These are phyloP conservation scores for Cotesia glomerata DNA, from an alignment of 1,140 invertebrate genomes.

Conservation along the genomic window DNA sequence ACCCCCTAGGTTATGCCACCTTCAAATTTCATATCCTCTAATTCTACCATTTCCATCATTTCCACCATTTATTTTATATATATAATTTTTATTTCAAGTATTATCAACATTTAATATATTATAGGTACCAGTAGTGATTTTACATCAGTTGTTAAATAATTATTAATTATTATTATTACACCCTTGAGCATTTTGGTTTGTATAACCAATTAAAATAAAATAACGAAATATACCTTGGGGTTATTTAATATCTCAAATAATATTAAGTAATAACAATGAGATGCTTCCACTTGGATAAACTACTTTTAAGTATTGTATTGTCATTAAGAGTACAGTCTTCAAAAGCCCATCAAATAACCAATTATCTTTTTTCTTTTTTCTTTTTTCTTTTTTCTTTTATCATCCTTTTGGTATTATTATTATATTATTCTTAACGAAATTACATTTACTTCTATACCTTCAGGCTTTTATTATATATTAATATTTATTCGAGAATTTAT, in stretches of 20 bases:
- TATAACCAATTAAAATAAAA: conserved; percentile 51
- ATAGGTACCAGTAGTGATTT: background rate
- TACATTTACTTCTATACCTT: too few relatives aligned
- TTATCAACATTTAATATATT: too few relatives aligned
- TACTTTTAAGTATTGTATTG: too few relatives aligned
- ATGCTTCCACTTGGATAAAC: background rate
- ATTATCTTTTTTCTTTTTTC: background rate
- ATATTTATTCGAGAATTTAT: too few relatives aligned
- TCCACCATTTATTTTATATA: conserved; percentile 14
- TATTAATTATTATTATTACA: background rate
- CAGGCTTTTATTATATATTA: too few relatives aligned
- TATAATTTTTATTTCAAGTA: background rate
- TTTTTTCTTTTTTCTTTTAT: background rate
- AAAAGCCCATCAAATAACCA: background rate
- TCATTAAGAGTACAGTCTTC: too few relatives aligned
- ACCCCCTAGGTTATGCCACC: conserved; percentile 9
- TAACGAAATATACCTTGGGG: conserved; percentile 18
- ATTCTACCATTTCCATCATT: conserved; percentile 29
- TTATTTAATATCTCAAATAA: background rate
- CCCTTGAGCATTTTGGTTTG: background rate
- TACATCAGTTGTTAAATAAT: conserved; percentile 32
- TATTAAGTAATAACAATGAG: background rate
- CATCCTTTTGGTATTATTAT: background rate
- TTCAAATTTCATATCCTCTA: background rate
- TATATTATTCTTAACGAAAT: too few relatives aligned